These are phyloP conservation scores for Rostratula benghalensis DNA, from an alignment of 2,113 vertebrate genomes.

Conservation along the genomic window DNA sequence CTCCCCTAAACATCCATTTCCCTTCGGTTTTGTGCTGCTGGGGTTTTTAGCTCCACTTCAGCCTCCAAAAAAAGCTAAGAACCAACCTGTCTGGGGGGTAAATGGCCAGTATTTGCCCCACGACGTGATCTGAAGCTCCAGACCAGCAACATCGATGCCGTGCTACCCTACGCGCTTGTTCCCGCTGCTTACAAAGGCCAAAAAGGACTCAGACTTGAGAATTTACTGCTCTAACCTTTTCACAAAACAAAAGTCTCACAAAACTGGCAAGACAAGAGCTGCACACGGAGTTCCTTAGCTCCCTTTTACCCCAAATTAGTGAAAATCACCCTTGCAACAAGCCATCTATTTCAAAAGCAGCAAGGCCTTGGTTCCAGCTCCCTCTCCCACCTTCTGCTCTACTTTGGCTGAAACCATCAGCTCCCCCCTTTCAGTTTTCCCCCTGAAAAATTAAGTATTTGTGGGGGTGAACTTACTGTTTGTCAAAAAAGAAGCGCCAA, in stretches of 20 bases:
- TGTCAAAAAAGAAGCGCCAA: not conserved
- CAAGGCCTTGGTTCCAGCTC: not conserved
- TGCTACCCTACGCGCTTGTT: fast-evolving
- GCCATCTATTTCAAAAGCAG: not conserved
- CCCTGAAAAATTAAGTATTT: not conserved
- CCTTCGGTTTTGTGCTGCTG: not conserved
- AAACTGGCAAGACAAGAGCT: not conserved
- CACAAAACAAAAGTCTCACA: not conserved
- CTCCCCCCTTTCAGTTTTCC: not conserved
- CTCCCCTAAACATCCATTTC: not conserved
- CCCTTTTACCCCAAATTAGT: not conserved
- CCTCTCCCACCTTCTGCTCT: not conserved
- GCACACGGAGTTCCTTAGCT: fast-evolving
- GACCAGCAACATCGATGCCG: fast-evolving
- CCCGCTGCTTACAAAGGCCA: fast-evolving
- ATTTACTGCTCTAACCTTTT: not conserved
- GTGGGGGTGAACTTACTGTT: not conserved
- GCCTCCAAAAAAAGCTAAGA: not conserved
- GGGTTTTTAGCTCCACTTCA: not conserved
- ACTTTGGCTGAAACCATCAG: not conserved
- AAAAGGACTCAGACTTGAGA: fast-evolving
- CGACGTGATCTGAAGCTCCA: fast-evolving
- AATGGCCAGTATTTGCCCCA: not conserved
- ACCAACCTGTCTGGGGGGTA: not conserved
- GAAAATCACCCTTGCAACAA: not conserved